Base-by-base conservation (phyloP, 1,140 invertebrate species). In the Brachystomella parvula region DNA sequence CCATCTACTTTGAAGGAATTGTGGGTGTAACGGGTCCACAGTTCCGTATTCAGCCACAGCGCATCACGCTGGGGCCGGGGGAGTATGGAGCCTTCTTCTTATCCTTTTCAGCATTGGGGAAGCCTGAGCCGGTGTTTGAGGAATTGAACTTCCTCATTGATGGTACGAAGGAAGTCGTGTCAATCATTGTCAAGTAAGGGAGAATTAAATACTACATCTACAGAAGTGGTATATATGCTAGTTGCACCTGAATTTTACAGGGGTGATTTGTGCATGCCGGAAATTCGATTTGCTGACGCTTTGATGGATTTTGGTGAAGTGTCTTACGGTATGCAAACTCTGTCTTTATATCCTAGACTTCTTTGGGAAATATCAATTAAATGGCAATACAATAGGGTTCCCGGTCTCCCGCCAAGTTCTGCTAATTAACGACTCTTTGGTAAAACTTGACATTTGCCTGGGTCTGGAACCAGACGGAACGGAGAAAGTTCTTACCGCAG, bases 1-100 rank as follows among this genome's bases (percentile, higher is more conserved):
- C 69, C 15, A 63, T 79, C 0, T 56, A 53, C 12, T 78, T 68
- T 47, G 57, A 69, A 19, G 58, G 67, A 6, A 67, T 68, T 39
- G 31, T 64, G 1, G 58, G 58, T 2, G 29, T 28, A 2, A 31
- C 17, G 47, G 9, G 31, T 44, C 44, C 1, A 60, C n/a, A 21
- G 2, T 30, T 1, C 47, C 62, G n/a, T 24, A 47, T 67, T 9
- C 32, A 70, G 56, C 69, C 69, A 2, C 24, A 64, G 1, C n/a
- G 39, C n/a, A 2, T 70, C 0, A n/a, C 21, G 15, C 26, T 70
- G 33, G 24, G 35, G 15, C 69, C 69, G 0, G 62, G 33, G 12
- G 29, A 64, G 29, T 64, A 61, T 44, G 59, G 39, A 21, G 69
- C 69, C 0, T 70, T 70, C 47, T 70, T 67, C 59, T 19, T 70